Percentiles rank a stretch among this genome's conserved stretches.
Conservation (phyloP, 2,113 vertebrate species). For the Leptodactylus fuscus region DNA sequence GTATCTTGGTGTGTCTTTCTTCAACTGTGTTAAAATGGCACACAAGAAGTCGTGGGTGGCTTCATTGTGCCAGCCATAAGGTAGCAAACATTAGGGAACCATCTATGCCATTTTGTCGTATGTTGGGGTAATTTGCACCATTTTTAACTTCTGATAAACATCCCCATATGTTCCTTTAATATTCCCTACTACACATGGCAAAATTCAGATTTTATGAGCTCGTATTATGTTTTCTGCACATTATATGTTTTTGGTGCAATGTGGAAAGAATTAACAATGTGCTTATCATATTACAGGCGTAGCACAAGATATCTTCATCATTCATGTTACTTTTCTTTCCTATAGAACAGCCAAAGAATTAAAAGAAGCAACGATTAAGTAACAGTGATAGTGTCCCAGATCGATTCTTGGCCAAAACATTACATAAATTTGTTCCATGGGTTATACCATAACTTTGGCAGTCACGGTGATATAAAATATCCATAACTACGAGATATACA, state of each 20-base stretch:
- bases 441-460: slow-evolving; percentile 18
- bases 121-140: background rate
- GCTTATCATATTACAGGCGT: background rate
- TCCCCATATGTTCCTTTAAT: background rate
- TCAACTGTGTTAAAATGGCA: no score
- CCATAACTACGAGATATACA: slow-evolving; percentile 14
- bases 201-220: background rate
- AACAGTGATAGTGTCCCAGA: background rate
- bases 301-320: background rate
- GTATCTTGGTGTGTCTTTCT: no score
- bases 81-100: no score
- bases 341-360: background rate
- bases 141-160: background rate
- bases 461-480: slow-evolving; percentile 19
- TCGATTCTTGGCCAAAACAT: slow-evolving; percentile 10
- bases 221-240: background rate
- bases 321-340: slow-evolving; percentile 6
- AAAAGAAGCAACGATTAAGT: background rate
- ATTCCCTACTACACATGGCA: background rate
- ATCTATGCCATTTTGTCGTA: no score
- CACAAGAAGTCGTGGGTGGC: no score
- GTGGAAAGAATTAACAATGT: slow-evolving; percentile 31
- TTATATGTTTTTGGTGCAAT: background rate
- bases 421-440: background rate
- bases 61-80: no score